These are phyloP conservation scores for Thecophora atra DNA, from an alignment of 2,888 invertebrate species.

Conservation along the genomic window DNA sequence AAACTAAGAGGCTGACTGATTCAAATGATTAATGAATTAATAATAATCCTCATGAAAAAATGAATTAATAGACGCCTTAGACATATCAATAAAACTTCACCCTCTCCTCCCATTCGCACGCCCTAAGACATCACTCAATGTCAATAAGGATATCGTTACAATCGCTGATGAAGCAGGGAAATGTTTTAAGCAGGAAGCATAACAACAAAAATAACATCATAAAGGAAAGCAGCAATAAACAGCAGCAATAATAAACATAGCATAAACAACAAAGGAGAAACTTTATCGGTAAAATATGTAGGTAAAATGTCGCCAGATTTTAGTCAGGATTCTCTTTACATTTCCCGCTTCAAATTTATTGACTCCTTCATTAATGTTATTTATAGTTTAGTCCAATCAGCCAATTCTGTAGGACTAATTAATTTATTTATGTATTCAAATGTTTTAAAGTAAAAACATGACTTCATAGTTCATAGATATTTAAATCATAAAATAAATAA, in stretches of 20 bases:
- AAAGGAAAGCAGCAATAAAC: not conserved
- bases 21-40: not conserved
- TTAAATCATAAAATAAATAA: too few species aligned
- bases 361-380: too few species aligned
- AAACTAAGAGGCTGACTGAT: slow-evolving; percentile 2
- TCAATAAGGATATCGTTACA: not conserved
- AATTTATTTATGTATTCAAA: too few species aligned
- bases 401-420: too few species aligned
- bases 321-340: too few species aligned
- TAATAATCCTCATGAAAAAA: slow-evolving; percentile 15
- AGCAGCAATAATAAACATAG: not conserved
- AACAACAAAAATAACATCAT: slow-evolving; percentile 19
- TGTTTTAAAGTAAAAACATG: too few species aligned
- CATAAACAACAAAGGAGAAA: not conserved
- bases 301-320: not conserved
- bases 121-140: not conserved
- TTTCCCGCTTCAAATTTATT: too few species aligned
- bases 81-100: too few species aligned
- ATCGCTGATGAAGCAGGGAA: not conserved
- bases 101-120: too few species aligned
- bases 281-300: slow-evolving; percentile 21
- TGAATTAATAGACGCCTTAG: too few species aligned
- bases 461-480: too few species aligned
- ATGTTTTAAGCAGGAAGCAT: not conserved
- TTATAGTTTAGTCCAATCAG: too few species aligned